Evolutionary conservation across 2,113 vertebrate species (phyloP).

Genomic region (Naja naja): DNA sequence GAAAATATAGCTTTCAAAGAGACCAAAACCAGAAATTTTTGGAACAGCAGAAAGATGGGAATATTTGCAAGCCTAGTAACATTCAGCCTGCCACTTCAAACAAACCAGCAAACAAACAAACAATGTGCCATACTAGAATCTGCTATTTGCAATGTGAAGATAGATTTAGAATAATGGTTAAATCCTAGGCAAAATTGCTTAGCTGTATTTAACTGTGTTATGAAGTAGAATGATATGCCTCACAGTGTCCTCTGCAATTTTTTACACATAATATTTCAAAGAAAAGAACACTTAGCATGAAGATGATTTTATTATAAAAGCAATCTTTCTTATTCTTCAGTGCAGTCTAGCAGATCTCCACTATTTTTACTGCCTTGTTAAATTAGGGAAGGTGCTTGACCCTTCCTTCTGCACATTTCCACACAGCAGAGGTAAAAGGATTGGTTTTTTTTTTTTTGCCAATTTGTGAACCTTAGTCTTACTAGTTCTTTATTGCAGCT

Average conservation of each 20-base stretch:
- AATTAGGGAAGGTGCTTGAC: neutral
- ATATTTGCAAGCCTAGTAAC: neutral
- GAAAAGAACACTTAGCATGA: neutral
- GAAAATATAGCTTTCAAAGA: neutral
- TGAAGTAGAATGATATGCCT: neutral
- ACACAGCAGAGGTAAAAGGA: neutral
- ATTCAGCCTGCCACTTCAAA: neutral
- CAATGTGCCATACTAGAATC: neutral
- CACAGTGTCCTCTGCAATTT: neutral
- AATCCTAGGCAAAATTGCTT: neutral
- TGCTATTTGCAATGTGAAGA: neutral
- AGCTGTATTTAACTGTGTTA: neutral
- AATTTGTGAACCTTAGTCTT: neutral
- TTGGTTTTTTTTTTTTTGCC: constrained; percentile 14
- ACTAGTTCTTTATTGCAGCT: neutral
- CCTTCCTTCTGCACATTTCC: neutral
- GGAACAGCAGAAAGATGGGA: neutral
- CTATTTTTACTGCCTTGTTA: constrained; percentile 19
- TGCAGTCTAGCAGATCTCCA: neutral
- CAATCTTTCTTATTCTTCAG: neutral
- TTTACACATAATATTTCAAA: neutral
- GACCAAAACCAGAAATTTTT: neutral
- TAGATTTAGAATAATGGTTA: neutral
- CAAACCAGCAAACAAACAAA: neutral
- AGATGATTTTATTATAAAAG: neutral